These are phyloP conservation scores for Lydus trimaculatus DNA, from an alignment of 2,888 invertebrate species.

Conservation along the genomic window DNA sequence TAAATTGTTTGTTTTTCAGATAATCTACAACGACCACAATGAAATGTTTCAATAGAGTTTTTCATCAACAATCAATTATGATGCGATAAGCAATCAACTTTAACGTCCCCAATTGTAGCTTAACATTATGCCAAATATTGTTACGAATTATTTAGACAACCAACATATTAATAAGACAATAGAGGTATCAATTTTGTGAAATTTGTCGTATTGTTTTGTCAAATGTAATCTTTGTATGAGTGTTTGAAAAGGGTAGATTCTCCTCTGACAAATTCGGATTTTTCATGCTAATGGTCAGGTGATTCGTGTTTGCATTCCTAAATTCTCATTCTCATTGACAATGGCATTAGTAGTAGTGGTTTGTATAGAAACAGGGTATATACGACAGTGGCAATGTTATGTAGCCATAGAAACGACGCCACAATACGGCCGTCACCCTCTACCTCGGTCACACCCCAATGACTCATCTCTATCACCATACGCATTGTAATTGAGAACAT, in stretches of 20 bases:
- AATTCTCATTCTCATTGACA: constrained; percentile 2
- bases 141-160: neutral
- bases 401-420: constrained; percentile 25
- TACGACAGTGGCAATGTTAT: constrained; percentile 12
- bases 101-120: neutral
- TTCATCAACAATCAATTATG: neutral
- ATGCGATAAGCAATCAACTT: neutral
- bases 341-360: constrained; percentile 11
- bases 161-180: neutral
- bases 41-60: neutral
- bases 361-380: constrained; percentile 2
- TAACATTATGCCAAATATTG: too few relatives aligned
- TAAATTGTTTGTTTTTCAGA: neutral
- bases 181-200: neutral
- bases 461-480: constrained; percentile 34
- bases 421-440: constrained; percentile 24
- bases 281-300: constrained; percentile 22
- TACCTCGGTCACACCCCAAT: constrained; percentile 25
- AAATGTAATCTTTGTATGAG: neutral
- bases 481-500: constrained; percentile 34
- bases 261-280: neutral
- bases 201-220: neutral
- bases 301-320: constrained; percentile 21
- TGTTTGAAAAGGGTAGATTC: neutral
- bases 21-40: neutral